Conservation (phyloP, 2,113 vertebrate genomes). For the Tenebrosternarchus preto region DNA sequence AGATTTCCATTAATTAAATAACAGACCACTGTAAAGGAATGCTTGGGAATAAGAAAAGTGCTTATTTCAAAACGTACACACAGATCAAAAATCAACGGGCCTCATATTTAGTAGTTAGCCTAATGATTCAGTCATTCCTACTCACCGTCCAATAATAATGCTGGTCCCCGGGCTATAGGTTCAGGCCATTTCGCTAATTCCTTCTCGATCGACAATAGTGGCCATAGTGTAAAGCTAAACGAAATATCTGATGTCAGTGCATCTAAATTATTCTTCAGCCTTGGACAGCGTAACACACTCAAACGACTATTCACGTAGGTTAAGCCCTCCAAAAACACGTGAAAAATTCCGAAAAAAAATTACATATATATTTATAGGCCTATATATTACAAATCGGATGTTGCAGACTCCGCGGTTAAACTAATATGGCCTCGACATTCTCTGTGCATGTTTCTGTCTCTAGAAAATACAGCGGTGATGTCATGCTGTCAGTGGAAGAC, state of each 20-base stretch:
- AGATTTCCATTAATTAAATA: background rate
- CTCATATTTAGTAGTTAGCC: background rate
- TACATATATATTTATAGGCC: background rate
- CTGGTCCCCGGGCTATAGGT: conserved; percentile 1
- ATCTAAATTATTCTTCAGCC: too few relatives aligned
- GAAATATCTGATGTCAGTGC: background rate
- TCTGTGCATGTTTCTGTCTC: conserved; percentile 60
- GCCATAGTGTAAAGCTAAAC: conserved; percentile 1
- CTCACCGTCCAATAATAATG: conserved; percentile 24
- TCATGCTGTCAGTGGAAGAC: conserved; percentile 87
- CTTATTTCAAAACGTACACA: background rate
- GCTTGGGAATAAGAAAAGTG: background rate
- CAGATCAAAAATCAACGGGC: conserved; percentile 2
- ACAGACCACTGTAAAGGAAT: background rate
- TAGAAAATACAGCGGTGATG: conserved; percentile 87
- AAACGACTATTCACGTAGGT: background rate
- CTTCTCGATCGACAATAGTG: background rate
- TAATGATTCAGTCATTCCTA: background rate
- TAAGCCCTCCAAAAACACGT: background rate
- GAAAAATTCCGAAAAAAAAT: conserved; percentile 6
- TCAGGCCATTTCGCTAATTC: conserved; percentile 8
- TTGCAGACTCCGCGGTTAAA: conserved; percentile 69
- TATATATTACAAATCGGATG: conserved; percentile 6
- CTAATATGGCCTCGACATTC: conserved; percentile 74
- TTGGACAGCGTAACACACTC: background rate